Conservation (phyloP, 37 sponge, comb jelly and placozoan genomes). For the Spongilla lacustris region DNA sequence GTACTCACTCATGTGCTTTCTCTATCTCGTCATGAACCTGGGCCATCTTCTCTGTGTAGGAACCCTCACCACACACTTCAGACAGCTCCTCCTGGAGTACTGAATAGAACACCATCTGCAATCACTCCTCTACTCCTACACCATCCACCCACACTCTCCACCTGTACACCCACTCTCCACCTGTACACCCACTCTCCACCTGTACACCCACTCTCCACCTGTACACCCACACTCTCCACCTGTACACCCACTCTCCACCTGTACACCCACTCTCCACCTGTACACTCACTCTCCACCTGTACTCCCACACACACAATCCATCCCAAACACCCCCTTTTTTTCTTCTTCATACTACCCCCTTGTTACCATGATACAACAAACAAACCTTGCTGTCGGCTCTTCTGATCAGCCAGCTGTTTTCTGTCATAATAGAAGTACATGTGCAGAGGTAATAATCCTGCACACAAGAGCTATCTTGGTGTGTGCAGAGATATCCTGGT, state of each 20-base stretch:
- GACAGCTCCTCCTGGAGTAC: constrained; percentile 44
- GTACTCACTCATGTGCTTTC: constrained; percentile 53
- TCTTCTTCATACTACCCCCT: background rate
- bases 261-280: too few relatives aligned
- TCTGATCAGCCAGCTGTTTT: constrained; percentile 5
- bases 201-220: too few relatives aligned
- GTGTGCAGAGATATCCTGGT: too few relatives aligned
- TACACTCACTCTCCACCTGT: too few relatives aligned
- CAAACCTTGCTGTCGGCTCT: constrained; percentile 10
- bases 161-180: too few relatives aligned
- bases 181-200: too few relatives aligned
- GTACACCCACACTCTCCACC: too few relatives aligned
- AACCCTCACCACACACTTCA: constrained; percentile 47
- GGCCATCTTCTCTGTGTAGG: constrained; percentile 39
- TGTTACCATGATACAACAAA: background rate
- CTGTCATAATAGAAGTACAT: background rate
- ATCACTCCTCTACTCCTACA: background rate
- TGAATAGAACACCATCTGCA: background rate
- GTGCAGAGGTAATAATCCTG: background rate
- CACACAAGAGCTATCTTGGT: too few relatives aligned
- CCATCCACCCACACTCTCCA: too few relatives aligned
- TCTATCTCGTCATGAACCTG: constrained; percentile 42
- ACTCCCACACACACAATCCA: too few relatives aligned
- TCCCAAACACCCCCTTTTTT: too few relatives aligned
- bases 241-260: too few relatives aligned